Base-by-base conservation (phyloP, 2,797 vertebrate genomes). In the Euthynnus affinis region DNA sequence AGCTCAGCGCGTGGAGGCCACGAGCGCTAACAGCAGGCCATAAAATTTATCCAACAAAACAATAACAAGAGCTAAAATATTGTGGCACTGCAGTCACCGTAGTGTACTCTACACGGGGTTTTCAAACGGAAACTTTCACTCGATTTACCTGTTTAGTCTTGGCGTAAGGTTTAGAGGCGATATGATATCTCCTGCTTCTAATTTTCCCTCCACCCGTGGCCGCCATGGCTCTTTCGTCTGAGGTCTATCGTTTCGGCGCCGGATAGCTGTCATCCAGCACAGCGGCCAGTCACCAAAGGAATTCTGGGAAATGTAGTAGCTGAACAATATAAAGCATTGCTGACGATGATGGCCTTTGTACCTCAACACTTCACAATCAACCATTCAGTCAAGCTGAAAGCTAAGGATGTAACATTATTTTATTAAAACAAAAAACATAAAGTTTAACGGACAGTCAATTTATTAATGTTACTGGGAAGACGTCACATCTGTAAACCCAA, bases 141-240 rank as follows among this genome's bases (percentile, higher is more conserved):
- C 51, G 3, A 46, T 81, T 93, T 94, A 96, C 96, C 95, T 96
- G 96, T 87, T 95, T 96, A 77, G 87, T 92, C 93, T 96, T 96
- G 86, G 94, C 95, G 86, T 96, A 96, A 37, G 96, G 96, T 94
- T 96, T 96, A 72, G 95, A 94, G 84, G 93, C 93, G 82, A 95
- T 95, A 27, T 96, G 95, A 83, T 94, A 95, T 93, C 96, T 95
- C 89, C 95, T 95, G 89, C 92, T 95, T 95, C 95, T 94, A 73
- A 96, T 96, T 95, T 96, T 96, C 95, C 96, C 96, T 96, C 96
- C 96, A 94, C 95, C 95, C 93, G 95, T 93, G 94, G 95, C 95
- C 94, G 96, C 96, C 96, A 96, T 96, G 91, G 92, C 91, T 94
- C 87, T 92, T 82, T 94, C 87, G 94, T 93, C 88, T 93, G 92